A percentile compares a stretch with the other conserved stretches of the same genome.
Evolutionary conservation across 2,888 invertebrate species (phyloP).

Genomic region (Alsophila aescularia): DNA sequence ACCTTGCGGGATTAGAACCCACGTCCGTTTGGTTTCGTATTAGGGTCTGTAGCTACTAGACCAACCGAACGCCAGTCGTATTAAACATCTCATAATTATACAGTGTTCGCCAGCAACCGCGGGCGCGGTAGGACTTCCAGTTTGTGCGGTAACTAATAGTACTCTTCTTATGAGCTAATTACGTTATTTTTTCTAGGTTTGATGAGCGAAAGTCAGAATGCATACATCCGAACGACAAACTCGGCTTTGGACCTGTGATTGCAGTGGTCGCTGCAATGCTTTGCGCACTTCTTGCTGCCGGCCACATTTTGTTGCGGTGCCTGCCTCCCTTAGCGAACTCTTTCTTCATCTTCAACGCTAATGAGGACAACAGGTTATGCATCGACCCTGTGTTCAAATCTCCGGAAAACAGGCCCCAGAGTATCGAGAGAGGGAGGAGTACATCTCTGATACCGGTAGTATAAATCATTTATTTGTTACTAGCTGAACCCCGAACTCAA

Average conservation of each 20-base stretch:
- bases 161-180: no score
- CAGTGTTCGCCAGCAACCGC: no score
- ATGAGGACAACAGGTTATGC: constrained; percentile 74
- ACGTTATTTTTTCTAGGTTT: constrained; percentile 52
- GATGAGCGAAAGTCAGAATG: constrained; percentile 56
- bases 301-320: constrained; percentile 59
- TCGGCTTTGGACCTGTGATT: constrained; percentile 51
- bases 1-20: no score
- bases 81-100: no score
- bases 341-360: constrained; percentile 75
- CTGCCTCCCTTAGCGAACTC: constrained; percentile 66
- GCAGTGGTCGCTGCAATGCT: constrained; percentile 48
- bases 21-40: no score
- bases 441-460: constrained; percentile 63
- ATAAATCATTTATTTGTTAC: neutral
- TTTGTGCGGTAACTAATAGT: no score
- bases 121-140: no score
- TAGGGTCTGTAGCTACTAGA: no score
- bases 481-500: no score
- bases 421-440: constrained; percentile 43
- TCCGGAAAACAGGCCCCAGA: constrained; percentile 34
- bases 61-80: no score
- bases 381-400: constrained; percentile 52
- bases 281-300: constrained; percentile 54
- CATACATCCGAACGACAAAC: constrained; percentile 46